Base-by-base conservation (phyloP, 2,888 invertebrate genomes). In the Amblyjoppa fuscipennis region DNA sequence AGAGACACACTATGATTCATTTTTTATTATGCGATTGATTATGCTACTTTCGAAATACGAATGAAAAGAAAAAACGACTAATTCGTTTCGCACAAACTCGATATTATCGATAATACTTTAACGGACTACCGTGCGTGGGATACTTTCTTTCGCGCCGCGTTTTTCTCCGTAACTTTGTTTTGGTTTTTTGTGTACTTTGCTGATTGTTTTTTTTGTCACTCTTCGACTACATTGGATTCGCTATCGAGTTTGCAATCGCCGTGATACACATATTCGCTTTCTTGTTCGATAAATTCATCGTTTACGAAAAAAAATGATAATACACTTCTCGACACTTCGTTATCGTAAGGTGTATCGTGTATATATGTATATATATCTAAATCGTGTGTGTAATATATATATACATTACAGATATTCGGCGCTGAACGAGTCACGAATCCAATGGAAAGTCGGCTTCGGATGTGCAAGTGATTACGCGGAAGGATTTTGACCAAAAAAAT, bases 101-200 rank as follows among this genome's bases (percentile, higher is more conserved):
- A 76, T 59, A 69, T 82, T 61, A 78, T 84, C 77, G 74, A 61
- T 84, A 85, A 85, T 85, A 85, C 85, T 85, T 85, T 25, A 76
- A 73, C 73, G 82, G 82, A 80, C 79, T 85, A 82, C 69, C 31
- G 61, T 34, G 31, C 34, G n/a, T 79, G 74, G 79, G 85, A 82
- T 82, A 82, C 79, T 85, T 78, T 85, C 79, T 70, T 61, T 51
- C 69, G 34, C 59, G 51, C 11, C 73, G 70, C 49, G 71, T 66
- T 31, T 70, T 25, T 49, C 56, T 66, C 56, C 49, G 53, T 41
- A 41, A 3, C 13, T 49, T 45, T 51, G 1, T 34, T n/a, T 34
- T 34, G 0, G 13, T 4, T 34, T n/a, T 34, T 34, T 2, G 13
- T 61, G 25, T 28, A 16, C 6, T 51, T 61, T 38, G 13, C 20